phyloP scores from a whole-genome alignment of 2,888 invertebrate species.

The Callyntrura sp. region DNA sequence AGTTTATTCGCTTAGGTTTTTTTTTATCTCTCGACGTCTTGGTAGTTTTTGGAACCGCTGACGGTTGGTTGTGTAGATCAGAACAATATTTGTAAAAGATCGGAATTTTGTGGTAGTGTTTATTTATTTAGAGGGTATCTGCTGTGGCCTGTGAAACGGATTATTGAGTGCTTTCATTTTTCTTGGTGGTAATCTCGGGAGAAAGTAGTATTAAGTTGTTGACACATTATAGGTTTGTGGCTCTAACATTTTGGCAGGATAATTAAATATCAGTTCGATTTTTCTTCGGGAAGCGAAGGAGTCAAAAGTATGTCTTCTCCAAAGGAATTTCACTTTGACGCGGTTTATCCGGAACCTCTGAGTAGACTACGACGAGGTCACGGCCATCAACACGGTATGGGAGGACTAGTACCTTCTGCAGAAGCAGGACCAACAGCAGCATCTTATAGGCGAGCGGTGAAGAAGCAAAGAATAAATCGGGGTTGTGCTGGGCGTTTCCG shows the following conservation, averaged over 20 bases:
- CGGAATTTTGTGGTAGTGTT: no score
- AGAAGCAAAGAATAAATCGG: conserved; percentile 87
- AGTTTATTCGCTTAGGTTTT: not conserved
- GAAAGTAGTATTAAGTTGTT: not conserved
- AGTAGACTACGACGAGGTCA: conserved; percentile 87
- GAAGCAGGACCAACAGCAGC: conserved; percentile 85
- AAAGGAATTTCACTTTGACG: conserved; percentile 84
- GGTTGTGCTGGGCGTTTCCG: conserved; percentile 84
- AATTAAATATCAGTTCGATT: not conserved
- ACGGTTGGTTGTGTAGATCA: no score
- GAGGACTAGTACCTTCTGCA: conserved; percentile 76
- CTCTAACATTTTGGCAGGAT: not conserved
- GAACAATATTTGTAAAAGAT: no score
- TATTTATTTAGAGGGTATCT: no score
- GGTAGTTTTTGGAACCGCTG: not conserved
- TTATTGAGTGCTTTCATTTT: not conserved
- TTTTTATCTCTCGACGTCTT: not conserved
- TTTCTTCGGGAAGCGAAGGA: not conserved
- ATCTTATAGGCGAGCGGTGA: conserved; percentile 86
- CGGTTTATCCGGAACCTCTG: conserved; percentile 87
- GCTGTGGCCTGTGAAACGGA: not conserved
- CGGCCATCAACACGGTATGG: conserved; percentile 82
- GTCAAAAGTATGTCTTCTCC: conserved; percentile 83
- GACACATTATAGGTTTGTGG: not conserved
- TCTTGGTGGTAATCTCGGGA: not conserved